phyloP scores from a whole-genome alignment of 2,888 invertebrate species.

The Helleia helle region DNA sequence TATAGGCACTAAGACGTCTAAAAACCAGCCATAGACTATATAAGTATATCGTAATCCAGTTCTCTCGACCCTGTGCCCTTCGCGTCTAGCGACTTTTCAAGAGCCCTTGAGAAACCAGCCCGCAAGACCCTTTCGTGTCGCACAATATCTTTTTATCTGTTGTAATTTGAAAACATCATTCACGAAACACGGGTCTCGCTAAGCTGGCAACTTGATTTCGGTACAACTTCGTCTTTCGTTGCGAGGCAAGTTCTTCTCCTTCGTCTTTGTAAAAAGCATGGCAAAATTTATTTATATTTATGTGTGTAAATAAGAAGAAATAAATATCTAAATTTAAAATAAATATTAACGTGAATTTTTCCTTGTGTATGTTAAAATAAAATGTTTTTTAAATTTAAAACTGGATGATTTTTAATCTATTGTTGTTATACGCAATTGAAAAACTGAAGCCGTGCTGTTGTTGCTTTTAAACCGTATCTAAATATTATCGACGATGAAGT shows the following conservation, averaged over 20 bases:
- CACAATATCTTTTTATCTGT: slow-evolving; percentile 14
- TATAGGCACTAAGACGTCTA: not conserved
- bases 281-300: not conserved
- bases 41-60: slow-evolving; percentile 42
- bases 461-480: too few relatives aligned
- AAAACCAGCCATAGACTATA: slow-evolving; percentile 15
- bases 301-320: too few relatives aligned
- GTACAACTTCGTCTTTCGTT: not conserved
- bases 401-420: too few relatives aligned
- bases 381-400: too few relatives aligned
- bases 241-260: not conserved
- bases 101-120: slow-evolving; percentile 44
- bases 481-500: too few relatives aligned
- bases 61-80: slow-evolving; percentile 59
- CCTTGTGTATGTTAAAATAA: too few relatives aligned
- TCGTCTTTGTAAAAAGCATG: not conserved
- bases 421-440: too few relatives aligned
- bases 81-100: slow-evolving; percentile 53
- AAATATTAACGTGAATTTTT: too few relatives aligned
- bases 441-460: too few relatives aligned
- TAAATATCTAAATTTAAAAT: too few relatives aligned
- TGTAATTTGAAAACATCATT: slow-evolving; percentile 5
- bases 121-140: slow-evolving; percentile 26
- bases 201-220: slow-evolving; percentile 8
- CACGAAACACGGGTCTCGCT: slow-evolving; percentile 12